Conservation (phyloP, 2,888 invertebrate genomes). For the Petrolisthes manimaculis region DNA sequence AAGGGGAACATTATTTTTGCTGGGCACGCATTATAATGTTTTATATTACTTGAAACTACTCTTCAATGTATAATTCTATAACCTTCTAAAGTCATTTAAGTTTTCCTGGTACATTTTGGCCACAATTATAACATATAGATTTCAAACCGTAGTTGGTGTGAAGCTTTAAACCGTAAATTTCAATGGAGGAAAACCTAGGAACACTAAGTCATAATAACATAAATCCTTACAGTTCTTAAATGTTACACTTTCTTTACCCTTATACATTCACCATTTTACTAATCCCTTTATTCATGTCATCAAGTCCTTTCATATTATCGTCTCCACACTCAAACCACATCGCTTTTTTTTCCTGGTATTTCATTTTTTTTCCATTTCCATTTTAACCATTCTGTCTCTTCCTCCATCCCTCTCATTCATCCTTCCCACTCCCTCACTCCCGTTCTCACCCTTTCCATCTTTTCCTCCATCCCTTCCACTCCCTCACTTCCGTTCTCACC, state of each 20-base stretch:
- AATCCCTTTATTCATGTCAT: background rate
- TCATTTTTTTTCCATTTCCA: background rate
- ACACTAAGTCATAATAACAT: background rate
- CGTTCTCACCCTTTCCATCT: background rate
- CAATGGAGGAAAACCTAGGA: too few species aligned
- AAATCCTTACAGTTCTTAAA: background rate
- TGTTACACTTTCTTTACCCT: background rate
- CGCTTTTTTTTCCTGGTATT: background rate
- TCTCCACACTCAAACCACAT: background rate
- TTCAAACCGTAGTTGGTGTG: too few species aligned
- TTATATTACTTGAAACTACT: too few species aligned
- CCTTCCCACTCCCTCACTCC: background rate
- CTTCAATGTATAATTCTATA: too few species aligned
- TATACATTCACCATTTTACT: background rate
- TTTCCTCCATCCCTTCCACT: too few species aligned
- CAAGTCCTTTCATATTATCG: background rate
- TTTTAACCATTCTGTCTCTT: background rate
- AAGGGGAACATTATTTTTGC: too few species aligned
- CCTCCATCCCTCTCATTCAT: background rate
- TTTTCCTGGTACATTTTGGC: too few species aligned
- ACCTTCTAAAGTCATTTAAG: too few species aligned
- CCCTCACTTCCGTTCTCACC: conserved; percentile 3
- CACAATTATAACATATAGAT: too few species aligned
- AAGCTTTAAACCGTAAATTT: too few species aligned
- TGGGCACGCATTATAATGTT: too few species aligned